Conservation (phyloP, 2,113 vertebrate genomes). For the Oceanodroma tethys region DNA sequence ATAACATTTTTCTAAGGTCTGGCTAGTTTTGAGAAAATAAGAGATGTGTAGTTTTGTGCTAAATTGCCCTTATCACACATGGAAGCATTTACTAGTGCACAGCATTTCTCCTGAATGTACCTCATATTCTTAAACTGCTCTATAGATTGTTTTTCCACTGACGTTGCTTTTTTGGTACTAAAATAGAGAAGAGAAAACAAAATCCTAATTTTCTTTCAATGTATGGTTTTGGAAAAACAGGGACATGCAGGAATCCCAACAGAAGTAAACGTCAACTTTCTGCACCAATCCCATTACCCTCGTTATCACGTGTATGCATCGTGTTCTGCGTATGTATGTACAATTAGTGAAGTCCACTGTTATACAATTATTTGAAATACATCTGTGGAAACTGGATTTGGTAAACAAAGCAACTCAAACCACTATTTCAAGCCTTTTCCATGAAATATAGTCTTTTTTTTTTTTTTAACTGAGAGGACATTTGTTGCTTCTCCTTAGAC, state of each 20-base stretch:
- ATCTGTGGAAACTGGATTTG: not conserved
- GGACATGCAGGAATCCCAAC: not conserved
- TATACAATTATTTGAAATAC: not conserved
- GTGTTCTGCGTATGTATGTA: not conserved
- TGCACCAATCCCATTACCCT: not conserved
- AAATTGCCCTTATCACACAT: not conserved
- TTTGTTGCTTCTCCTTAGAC: not conserved
- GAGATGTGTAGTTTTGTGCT: not conserved
- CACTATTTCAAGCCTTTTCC: not conserved
- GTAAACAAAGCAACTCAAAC: not conserved
- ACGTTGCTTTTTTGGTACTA: not conserved
- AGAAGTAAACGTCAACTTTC: not conserved
- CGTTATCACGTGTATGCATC: rapidly evolving
- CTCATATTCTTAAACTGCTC: not conserved
- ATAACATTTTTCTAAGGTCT: not conserved
- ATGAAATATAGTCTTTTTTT: not conserved
- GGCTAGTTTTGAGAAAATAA: not conserved
- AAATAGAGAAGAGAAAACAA: not conserved
- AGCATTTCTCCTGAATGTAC: not conserved
- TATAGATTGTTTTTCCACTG: not conserved
- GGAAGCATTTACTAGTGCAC: not conserved
- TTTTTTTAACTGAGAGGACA: not conserved
- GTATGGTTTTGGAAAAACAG: not conserved
- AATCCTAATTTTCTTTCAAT: not conserved
- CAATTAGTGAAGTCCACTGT: not conserved